A percentile compares a stretch with the other conserved stretches of the same genome.
These are phyloP conservation scores for Caenorhabditis afra DNA, from an alignment of 2,888 invertebrate genomes.

Conservation along the genomic window DNA sequence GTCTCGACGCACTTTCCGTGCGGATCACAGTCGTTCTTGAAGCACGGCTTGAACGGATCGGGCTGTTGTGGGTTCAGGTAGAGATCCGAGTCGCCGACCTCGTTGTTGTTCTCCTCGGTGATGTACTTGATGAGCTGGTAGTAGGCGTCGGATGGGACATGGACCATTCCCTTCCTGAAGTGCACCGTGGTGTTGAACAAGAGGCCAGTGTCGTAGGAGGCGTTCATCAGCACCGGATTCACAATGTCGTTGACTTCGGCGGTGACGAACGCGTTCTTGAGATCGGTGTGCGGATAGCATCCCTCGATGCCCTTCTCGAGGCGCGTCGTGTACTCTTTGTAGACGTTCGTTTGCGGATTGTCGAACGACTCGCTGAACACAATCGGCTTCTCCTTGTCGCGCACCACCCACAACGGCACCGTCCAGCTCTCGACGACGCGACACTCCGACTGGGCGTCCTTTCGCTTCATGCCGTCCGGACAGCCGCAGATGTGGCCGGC, in stretches of 20 bases:
- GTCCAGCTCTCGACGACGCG: slow-evolving; percentile 78
- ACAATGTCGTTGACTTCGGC: slow-evolving; percentile 79
- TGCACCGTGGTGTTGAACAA: slow-evolving; percentile 79
- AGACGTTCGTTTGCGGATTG: slow-evolving; percentile 73
- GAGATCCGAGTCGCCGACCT: slow-evolving; percentile 79
- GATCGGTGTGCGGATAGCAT: slow-evolving; percentile 78
- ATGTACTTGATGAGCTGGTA: slow-evolving; percentile 76
- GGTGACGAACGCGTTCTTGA: slow-evolving; percentile 75
- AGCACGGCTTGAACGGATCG: slow-evolving; percentile 80
- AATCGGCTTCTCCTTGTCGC: slow-evolving; percentile 73
- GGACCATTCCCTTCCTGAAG: slow-evolving; percentile 78
- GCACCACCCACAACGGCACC: slow-evolving; percentile 78
- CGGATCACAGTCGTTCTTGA: slow-evolving; percentile 78
- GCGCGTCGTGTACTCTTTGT: slow-evolving; percentile 65
- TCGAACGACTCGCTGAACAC: slow-evolving; percentile 72
- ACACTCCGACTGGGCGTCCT: slow-evolving; percentile 69
- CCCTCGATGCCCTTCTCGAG: slow-evolving; percentile 76
- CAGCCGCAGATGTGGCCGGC: slow-evolving; percentile 79
- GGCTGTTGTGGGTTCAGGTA: slow-evolving; percentile 78
- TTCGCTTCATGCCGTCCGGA: slow-evolving; percentile 76
- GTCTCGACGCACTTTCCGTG: slow-evolving; percentile 78
- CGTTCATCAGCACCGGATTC: slow-evolving; percentile 75
- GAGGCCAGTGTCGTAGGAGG: slow-evolving; percentile 79
- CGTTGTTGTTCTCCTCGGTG: slow-evolving; percentile 75
- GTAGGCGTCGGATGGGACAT: slow-evolving; percentile 78